Evolutionary conservation across 1,140 invertebrate species (phyloP).

Genomic region (Holotrichia oblita): DNA sequence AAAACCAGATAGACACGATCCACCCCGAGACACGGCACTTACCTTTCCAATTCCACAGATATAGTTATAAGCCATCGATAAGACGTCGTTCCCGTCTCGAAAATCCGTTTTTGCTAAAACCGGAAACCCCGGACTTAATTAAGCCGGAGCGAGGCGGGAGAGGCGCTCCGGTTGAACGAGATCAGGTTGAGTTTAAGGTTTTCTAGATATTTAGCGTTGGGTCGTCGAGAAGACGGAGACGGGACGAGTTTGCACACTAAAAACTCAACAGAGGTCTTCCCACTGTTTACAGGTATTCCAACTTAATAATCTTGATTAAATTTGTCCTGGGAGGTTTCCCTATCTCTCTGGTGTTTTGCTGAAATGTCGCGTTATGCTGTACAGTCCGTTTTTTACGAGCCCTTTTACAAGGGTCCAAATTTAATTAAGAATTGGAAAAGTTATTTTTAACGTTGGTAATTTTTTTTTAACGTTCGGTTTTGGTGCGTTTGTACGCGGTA

Average conservation of each 20-base stretch:
- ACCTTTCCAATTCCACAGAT: too few species aligned
- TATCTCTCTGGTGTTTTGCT: background rate
- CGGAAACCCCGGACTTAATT: constrained; percentile 2
- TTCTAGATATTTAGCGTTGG: background rate
- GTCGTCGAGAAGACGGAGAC: background rate
- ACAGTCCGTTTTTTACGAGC: background rate
- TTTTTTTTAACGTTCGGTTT: too few species aligned
- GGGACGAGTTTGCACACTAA: background rate
- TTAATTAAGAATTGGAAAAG: background rate
- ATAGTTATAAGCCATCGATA: constrained; percentile 4
- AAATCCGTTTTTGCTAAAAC: background rate
- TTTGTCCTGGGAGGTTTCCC: constrained; percentile 1
- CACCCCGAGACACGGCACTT: too few species aligned
- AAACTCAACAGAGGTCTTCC: background rate
- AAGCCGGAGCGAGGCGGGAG: background rate
- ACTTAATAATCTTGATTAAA: constrained; percentile 33
- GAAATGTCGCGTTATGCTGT: too few species aligned
- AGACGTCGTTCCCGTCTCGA: background rate
- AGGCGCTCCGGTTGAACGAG: background rate
- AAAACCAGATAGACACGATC: too few species aligned
- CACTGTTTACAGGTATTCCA: constrained; percentile 30
- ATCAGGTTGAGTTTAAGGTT: too few species aligned
- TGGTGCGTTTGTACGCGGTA: too few species aligned
- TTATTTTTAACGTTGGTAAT: background rate
- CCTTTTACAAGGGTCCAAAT: background rate